phyloP scores from a whole-genome alignment of 2,888 invertebrate species.

The Agrotis exclamationis region DNA sequence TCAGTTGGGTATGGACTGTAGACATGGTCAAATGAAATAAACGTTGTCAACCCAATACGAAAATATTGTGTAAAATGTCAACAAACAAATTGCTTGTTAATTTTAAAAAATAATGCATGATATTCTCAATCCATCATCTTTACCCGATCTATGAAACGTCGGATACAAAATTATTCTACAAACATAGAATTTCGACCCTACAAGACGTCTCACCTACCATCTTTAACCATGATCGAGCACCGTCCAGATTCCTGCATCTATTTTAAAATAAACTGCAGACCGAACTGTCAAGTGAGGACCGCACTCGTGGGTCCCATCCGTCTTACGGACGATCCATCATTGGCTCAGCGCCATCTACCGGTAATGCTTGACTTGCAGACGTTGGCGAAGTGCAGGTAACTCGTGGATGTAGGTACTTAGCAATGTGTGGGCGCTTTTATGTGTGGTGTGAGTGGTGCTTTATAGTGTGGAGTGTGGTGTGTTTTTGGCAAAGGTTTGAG shows the following conservation, averaged over 20 bases:
- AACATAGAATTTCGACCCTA: neutral
- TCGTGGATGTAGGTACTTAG: neutral
- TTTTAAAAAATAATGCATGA: too few relatives aligned
- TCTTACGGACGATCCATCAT: constrained; percentile 67
- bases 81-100: too few relatives aligned
- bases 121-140: too few relatives aligned
- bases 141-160: too few relatives aligned
- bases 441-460: constrained; percentile 1
- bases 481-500: neutral
- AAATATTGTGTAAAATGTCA: too few relatives aligned
- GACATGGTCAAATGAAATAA: too few relatives aligned
- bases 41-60: too few relatives aligned
- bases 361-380: constrained; percentile 48
- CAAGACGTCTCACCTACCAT: constrained; percentile 19
- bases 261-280: constrained; percentile 52
- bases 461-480: neutral
- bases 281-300: constrained; percentile 39
- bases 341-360: constrained; percentile 44
- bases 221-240: constrained; percentile 38
- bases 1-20: too few relatives aligned
- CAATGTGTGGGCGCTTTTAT: constrained; percentile 10
- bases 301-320: constrained; percentile 57
- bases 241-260: constrained; percentile 53
- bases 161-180: neutral
- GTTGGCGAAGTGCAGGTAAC: constrained; percentile 26